Percentiles rank a stretch among this genome's conserved stretches.
Evolutionary conservation across 1,140 invertebrate genomes (phyloP).

Genomic region (Drosophila tani): DNA sequence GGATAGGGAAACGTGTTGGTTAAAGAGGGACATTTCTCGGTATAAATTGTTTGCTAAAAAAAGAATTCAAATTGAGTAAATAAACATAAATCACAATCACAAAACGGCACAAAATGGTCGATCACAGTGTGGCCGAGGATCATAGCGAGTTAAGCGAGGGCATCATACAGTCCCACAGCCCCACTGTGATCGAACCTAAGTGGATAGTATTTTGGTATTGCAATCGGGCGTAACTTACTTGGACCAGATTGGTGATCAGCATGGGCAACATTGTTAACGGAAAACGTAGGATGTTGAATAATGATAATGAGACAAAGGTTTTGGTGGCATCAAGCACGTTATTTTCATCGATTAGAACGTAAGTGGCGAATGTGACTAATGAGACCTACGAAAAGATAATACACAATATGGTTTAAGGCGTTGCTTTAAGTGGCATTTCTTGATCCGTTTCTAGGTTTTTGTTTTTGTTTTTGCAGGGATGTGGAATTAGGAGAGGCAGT

Average conservation of each 20-base stretch:
- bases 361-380: slow-evolving; percentile 96
- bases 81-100: slow-evolving; percentile 72
- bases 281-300: slow-evolving; percentile 99
- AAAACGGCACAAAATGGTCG: slow-evolving; percentile 59
- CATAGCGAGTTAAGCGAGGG: background rate
- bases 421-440: slow-evolving; percentile 45
- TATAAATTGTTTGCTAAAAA: slow-evolving; percentile 42
- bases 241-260: slow-evolving; percentile 94
- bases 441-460: slow-evolving; percentile 7
- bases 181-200: slow-evolving; percentile 28
- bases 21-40: slow-evolving; percentile 11
- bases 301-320: slow-evolving; percentile 98
- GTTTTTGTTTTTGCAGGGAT: background rate
- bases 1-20: background rate
- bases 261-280: slow-evolving; percentile 96
- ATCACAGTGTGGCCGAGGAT: slow-evolving; percentile 35
- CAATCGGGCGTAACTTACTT: slow-evolving; percentile 88
- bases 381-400: slow-evolving; percentile 89
- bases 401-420: slow-evolving; percentile 50
- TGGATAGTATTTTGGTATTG: slow-evolving; percentile 15
- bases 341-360: slow-evolving; percentile 93
- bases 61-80: slow-evolving; percentile 61
- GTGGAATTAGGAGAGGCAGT: slow-evolving; percentile 21
- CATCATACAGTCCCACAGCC: background rate
- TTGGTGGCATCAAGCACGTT: slow-evolving; percentile 93